These are phyloP conservation scores for Anniella stebbinsi DNA, from an alignment of 2,797 vertebrate species.

Conservation along the genomic window DNA sequence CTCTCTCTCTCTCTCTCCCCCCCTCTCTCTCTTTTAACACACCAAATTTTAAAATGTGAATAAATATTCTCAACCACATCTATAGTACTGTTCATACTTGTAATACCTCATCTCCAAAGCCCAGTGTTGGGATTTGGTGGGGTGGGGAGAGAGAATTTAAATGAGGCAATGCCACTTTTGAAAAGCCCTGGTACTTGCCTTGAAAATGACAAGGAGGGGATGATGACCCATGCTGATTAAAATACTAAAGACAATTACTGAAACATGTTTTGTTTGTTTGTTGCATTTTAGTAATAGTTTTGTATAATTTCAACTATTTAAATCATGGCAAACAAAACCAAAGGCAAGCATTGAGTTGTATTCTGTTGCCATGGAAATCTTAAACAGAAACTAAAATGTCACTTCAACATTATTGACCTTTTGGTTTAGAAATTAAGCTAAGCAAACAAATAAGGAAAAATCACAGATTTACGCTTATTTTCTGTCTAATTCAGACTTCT, in stretches of 20 bases:
- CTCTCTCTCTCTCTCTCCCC: too few species aligned
- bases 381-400: background rate
- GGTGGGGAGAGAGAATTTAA: background rate
- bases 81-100: background rate
- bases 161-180: background rate
- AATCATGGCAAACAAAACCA: background rate
- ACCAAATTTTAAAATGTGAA: background rate
- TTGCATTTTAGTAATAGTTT: background rate
- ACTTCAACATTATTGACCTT: background rate
- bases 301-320: background rate
- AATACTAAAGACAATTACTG: background rate
- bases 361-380: background rate
- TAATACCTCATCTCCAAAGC: background rate
- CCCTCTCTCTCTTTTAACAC: too few species aligned
- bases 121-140: background rate
- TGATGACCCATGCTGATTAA: background rate
- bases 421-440: background rate
- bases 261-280: background rate
- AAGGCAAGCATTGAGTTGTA: background rate
- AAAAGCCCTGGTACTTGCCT: background rate
- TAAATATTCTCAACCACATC: background rate
- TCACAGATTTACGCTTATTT: background rate
- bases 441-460: background rate
- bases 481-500: background rate
- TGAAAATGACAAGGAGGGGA: background rate